phyloP scores from a whole-genome alignment of 2,113 vertebrate genomes.

The Carassius gibelio region DNA sequence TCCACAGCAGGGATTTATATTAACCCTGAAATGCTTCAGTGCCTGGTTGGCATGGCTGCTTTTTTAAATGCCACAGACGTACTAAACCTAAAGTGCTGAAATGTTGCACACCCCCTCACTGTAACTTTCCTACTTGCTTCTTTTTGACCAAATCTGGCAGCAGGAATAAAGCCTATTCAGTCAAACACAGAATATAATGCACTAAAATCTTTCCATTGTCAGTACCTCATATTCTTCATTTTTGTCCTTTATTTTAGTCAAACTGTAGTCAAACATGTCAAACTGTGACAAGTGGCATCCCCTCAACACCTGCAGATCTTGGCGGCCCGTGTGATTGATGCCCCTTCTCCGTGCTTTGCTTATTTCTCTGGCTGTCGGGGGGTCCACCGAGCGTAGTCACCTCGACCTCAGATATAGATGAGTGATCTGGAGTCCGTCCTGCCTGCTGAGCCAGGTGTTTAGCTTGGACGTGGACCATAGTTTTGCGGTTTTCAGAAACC shows the following conservation, averaged over 20 bases:
- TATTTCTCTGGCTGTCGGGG: constrained; percentile 29
- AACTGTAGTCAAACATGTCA: constrained; percentile 21
- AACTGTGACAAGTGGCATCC: constrained; percentile 20
- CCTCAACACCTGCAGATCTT: constrained; percentile 28
- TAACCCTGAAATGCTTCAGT: constrained; percentile 62
- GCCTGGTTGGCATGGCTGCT: constrained; percentile 59
- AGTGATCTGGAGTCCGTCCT: constrained; percentile 20
- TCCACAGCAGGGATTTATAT: constrained; percentile 65
- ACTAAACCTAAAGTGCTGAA: constrained; percentile 56
- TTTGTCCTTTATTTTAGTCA: neutral
- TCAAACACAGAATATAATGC: neutral
- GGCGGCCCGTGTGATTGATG: neutral
- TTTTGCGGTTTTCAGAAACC: constrained; percentile 59
- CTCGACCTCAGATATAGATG: constrained; percentile 53
- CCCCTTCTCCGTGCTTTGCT: neutral
- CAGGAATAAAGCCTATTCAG: neutral
- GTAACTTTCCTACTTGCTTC: constrained; percentile 49
- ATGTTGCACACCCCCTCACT: constrained; percentile 45
- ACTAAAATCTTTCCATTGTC: neutral
- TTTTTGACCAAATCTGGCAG: constrained; percentile 60
- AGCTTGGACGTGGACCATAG: constrained; percentile 55
- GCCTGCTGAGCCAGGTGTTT: constrained; percentile 65
- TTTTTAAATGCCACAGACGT: constrained; percentile 60
- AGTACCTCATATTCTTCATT: neutral
- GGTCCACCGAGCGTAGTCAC: constrained; percentile 53